Base-by-base conservation (phyloP, 1,140 invertebrate genomes). In the Popillia japonica region DNA sequence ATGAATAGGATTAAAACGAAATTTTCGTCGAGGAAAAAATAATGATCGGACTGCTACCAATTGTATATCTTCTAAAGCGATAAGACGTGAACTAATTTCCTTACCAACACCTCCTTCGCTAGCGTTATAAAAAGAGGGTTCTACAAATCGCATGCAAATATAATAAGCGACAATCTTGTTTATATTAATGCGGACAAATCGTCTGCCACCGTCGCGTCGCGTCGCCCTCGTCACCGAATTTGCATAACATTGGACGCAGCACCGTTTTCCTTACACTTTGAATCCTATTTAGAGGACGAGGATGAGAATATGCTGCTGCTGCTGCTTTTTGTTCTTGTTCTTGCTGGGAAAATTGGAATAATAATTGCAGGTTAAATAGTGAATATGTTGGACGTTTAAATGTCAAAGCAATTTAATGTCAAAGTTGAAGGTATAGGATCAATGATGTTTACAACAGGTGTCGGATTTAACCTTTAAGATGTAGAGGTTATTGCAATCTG, bases 161-260 rank as follows among this genome's bases (percentile, higher is more conserved):
- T 68, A 68, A 68, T 68, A 68, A 68, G 61, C 61, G 61, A 68
- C 61, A 68, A 68, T 68, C 61, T 34, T 68, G 61, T 68, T 68
- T 68, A 34, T 68, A 68, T 68, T 68, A 68, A 68, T 68, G 22
- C 61, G 61, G 61, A 68, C 61, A 68, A 68, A 68, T 68, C 17
- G 61, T 27, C 8, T 22, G 9, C 27, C 27, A 34, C 27, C 27
- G 27, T 34, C n/a, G n/a, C n/a, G n/a, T n/a, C n/a, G n/a, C n/a
- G n/a, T n/a, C 27, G 27, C 27, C 61, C 22, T 17, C 48, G 61
- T 17, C 7, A 9, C 22, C 61, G 61, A 68, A 68, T 68, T 68
- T 68, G 11, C 61, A 68, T 68, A 68, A 34, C 61, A 34, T 68
- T 34, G 61, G 22, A 9, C 6, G 6, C 17, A n/a, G 17, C 48